Evolutionary conservation across 1,140 invertebrate genomes (phyloP), one percentile per base, ranked within the genome.

Genomic region (Drosophila punjabiensis): DNA sequence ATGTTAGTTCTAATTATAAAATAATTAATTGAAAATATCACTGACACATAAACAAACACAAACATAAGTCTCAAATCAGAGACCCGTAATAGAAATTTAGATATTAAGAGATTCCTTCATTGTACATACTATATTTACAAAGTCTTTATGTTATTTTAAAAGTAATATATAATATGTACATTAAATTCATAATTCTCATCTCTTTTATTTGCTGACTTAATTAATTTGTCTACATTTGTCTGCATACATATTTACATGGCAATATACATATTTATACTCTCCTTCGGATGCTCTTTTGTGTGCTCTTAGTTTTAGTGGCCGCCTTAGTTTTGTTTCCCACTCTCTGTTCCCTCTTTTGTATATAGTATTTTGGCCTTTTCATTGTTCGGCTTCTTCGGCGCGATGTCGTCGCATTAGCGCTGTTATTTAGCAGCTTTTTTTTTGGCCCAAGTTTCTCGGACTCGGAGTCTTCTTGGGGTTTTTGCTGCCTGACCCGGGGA

Each of bases 351-450:
- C 47, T 68, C 20, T 77, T 78, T 53, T 58, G 30, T 56, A n/a
- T 53, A 56, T 69, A 61, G 14, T 69, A 41, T 79, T 86, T 82
- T 78, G 65, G 73, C 83, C 76, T 87, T 87, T 88, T 83, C 68
- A 80, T 83, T 88, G 48, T 78, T 68, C 69, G 56, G 70, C 61
- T 43, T 28, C 24, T 32, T 32, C 35, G 35, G 55, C 30, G 28
- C 41, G 20, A 33, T 47, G 32, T 63, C 45, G 30, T 58, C 64
- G 61, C 68, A 73, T 82, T 74, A 60, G 53, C 55, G 39, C 41
- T 60, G 62, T 80, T 70, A 71, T 75, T 83, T 66, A 76, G 41
- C 47, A 77, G 73, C 62, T 77, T 77, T 76, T 39, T 67, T 53
- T 56, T 18, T 32, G 10, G 33, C 14, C 55, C 10, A 24, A 39